Evolutionary conservation across 1,140 invertebrate species (phyloP).

Genomic region (Cyphomyrmex costatus): DNA sequence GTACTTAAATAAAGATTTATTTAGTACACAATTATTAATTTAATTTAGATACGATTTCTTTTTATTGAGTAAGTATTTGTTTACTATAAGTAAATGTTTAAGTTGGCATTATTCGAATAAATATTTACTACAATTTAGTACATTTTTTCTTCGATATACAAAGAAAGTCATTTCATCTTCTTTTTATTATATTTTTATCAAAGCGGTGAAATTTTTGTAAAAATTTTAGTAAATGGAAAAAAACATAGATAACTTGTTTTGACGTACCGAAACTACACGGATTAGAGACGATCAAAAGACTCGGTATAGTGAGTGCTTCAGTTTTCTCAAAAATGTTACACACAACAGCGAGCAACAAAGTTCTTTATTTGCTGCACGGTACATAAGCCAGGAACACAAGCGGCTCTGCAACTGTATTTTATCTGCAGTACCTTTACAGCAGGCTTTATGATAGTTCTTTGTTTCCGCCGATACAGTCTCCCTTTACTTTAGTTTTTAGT

Average conservation of each 20-base stretch:
- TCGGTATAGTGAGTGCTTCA: constrained; percentile 25
- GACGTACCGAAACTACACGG: neutral
- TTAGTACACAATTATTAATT: no score
- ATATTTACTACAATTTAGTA: no score
- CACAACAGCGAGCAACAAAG: constrained; percentile 20
- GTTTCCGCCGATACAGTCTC: constrained; percentile 51
- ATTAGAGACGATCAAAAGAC: constrained; percentile 32
- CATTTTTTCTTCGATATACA: neutral
- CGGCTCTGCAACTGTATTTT: constrained; percentile 63
- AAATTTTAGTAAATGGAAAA: neutral
- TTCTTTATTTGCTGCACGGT: constrained; percentile 59
- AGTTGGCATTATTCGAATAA: no score
- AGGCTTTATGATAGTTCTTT: constrained; percentile 72
- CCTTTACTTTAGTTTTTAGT: neutral
- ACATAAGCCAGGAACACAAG: neutral
- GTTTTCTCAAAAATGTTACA: neutral
- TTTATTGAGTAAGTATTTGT: no score
- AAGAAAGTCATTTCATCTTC: neutral
- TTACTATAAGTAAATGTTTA: no score
- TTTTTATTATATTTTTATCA: neutral
- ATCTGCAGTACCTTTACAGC: constrained; percentile 65
- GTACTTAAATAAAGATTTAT: no score
- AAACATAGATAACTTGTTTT: neutral
- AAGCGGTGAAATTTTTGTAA: neutral
- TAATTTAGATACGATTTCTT: no score